Evolutionary conservation across 1,140 invertebrate species (phyloP), one percentile per base, ranked within the genome.

Genomic region (Myzus persicae): DNA sequence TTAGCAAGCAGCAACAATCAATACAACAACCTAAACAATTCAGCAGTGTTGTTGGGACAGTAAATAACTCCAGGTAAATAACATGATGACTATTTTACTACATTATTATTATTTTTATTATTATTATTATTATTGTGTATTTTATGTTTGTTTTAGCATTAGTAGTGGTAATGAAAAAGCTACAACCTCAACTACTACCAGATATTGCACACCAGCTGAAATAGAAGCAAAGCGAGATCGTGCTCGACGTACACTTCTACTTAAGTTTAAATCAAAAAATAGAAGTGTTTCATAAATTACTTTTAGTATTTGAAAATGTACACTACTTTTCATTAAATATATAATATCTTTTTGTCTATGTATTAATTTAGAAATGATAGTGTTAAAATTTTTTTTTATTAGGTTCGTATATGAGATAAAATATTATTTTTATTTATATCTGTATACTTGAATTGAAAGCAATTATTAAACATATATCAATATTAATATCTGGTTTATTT

Each of bases 241-340:
- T 1, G 91, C 91, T 26, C 46, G 46, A 18, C 91, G 91, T 18
- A 92, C 44, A n/a, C 46, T 84, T 24, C 26, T 93, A 6, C 81
- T 93, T 14, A 85, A 93, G 22, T 85, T 84, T n/a, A 93, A 93
- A 85, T 46, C 42, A 22, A 93, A 44, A 93, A 93, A 93, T 40
- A 93, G 84, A 42, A 93, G n/a, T 42, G 42, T 18, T 44, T 81
- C 31, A 46, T 81, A 59, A 59, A 31, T 48, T 88, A 6, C 11
- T 87, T 31, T 42, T 44, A n/a, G 1, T 36, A 76, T 76, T n/a
- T 18, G 59, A 76, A n/a, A 76, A 76, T 76, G 59, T 76, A 76
- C 59, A 76, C 11, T 76, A 76, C 31, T 76, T 76, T n/a, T 36
- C n/a, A 18, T 36, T 76, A n/a, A 76, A 18, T 76, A n/a, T 87